Percentiles rank a stretch among this genome's conserved stretches.
phyloP scores from a whole-genome alignment of 1,140 invertebrate species.

The Caenorhabditis latens region DNA sequence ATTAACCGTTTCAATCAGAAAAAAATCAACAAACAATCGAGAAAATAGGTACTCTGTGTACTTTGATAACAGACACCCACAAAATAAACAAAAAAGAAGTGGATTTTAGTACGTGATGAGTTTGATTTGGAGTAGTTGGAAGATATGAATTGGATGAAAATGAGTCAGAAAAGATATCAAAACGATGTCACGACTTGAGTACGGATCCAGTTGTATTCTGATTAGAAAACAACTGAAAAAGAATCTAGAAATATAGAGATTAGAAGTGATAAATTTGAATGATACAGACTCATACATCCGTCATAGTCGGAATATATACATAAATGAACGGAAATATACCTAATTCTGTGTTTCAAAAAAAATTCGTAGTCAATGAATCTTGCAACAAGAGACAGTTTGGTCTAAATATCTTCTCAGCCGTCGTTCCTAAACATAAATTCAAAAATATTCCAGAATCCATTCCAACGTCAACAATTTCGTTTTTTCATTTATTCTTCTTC shows the following conservation, averaged over 20 bases:
- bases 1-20: not conserved
- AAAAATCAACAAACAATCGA: no score
- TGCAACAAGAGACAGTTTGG: no score
- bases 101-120: not conserved
- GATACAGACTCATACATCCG: no score
- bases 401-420: not conserved
- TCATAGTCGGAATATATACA: no score
- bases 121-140: slow-evolving; percentile 19
- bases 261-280: no score
- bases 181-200: not conserved
- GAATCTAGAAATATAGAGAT: no score
- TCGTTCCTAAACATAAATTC: not conserved
- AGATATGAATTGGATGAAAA: not conserved
- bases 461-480: slow-evolving; percentile 1
- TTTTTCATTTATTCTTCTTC: not conserved
- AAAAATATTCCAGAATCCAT: not conserved
- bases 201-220: no score
- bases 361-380: no score
- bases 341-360: no score
- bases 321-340: no score
- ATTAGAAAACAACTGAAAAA: no score
- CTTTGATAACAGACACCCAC: slow-evolving; percentile 32
- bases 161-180: not conserved
- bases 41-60: not conserved
- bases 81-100: slow-evolving; percentile 32